Base-by-base conservation (phyloP, 2,113 vertebrate genomes). In the Pagrus major region DNA sequence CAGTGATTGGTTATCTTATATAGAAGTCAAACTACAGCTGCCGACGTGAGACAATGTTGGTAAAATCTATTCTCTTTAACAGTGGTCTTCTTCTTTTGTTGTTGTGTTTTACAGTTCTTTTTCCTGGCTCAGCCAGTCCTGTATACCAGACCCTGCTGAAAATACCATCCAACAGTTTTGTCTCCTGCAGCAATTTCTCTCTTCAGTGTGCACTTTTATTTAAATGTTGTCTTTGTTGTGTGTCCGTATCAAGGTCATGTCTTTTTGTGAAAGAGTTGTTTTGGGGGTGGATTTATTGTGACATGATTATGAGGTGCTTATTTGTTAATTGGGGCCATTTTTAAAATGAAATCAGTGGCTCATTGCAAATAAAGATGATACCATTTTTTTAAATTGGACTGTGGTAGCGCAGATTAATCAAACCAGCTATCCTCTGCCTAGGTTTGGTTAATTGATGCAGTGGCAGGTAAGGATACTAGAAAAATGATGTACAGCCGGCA, bases 61-160 rank as follows among this genome's bases (percentile, higher is more conserved):
- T 97, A 90, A 86, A 95, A 95, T 93, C 64, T 94, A 95, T 94
- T 95, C 96, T 97, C 96, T 98, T 99, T 99, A 99, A 99, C 97
- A 97, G 97, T 98, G 97, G 97, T 98, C 97, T 99, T 90, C 97
- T 99, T 90, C 86, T 99, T 97, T 98, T 99, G 97, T 99, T 98
- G 96, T 99, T 99, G 98, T 99, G 97, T 99, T 99, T 99, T 99
- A 98, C 98, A 99, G 98, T 99, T 99, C 96, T 99, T 99, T 98
- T 98, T 97, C 98, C 97, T 99, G 98, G 98, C 97, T 98, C 98
- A 98, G 97, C 96, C 98, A 99, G 97, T 96, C 97, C 97, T 98
- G 97, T 99, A 96, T 96, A 97, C 98, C 97, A 98, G 98, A 96
- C 97, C 97, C 97, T 97, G 98, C 96, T 97, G 98, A 99, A 98